phyloP scores from a whole-genome alignment of 1,140 invertebrate species.

The Camponotus floridanus region DNA sequence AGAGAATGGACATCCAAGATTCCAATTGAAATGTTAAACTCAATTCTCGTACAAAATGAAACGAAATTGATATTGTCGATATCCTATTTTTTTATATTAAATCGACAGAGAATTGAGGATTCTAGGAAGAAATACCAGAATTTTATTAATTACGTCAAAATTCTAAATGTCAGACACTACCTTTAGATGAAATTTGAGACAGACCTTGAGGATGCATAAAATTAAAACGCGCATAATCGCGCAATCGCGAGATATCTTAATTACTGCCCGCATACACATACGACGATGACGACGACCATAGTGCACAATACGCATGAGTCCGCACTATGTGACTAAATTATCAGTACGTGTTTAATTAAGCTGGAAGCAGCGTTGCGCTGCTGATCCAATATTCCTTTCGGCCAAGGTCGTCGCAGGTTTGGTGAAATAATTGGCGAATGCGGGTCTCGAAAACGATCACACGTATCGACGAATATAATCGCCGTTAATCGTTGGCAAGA shows the following conservation, averaged over 20 bases:
- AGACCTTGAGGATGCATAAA: conserved; percentile 35
- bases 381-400: conserved; percentile 1
- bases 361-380: background rate
- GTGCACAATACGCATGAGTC: conserved; percentile 26
- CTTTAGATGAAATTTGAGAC: conserved; percentile 18
- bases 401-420: conserved; percentile 45
- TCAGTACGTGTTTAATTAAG: conserved; percentile 62
- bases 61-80: too few relatives aligned
- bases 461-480: conserved; percentile 5
- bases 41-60: too few relatives aligned
- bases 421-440: conserved; percentile 48
- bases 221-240: conserved; percentile 47
- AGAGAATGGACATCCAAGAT: too few relatives aligned
- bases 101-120: too few relatives aligned
- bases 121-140: too few relatives aligned
- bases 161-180: too few relatives aligned
- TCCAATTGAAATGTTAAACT: too few relatives aligned
- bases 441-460: conserved; percentile 5
- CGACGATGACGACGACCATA: background rate
- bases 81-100: too few relatives aligned
- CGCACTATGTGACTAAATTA: conserved; percentile 51
- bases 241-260: conserved; percentile 63
- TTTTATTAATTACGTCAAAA: too few relatives aligned
- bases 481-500: conserved; percentile 13
- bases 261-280: conserved; percentile 51